Percentiles rank a stretch among this genome's conserved stretches.
phyloP scores from a whole-genome alignment of 2,888 invertebrate genomes.

The Cacoxenus indagator region DNA sequence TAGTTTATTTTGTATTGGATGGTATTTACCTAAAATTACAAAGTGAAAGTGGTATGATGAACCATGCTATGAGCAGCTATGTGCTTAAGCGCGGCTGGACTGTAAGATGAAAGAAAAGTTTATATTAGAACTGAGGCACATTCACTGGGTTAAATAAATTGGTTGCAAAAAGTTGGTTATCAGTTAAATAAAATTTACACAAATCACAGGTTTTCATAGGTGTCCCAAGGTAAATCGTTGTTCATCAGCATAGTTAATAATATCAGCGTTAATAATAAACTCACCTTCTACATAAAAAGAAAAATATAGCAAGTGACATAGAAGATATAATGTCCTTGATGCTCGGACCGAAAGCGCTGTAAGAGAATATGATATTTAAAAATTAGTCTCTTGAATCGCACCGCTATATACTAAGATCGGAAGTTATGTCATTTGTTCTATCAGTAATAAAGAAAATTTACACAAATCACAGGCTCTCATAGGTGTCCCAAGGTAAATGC shows the following conservation, averaged over 20 bases:
- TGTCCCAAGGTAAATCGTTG: conserved; percentile 69
- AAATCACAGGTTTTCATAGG: conserved; percentile 68
- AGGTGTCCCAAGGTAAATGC: conserved; percentile 70
- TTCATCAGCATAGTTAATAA: conserved; percentile 49
- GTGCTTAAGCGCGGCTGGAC: no score
- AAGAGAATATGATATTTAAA: conserved; percentile 1
- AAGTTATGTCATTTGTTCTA: conserved; percentile 17
- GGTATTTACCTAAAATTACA: conserved; percentile 4
- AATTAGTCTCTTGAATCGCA: background rate
- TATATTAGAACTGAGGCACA: conserved; percentile 48
- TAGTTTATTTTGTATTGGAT: background rate
- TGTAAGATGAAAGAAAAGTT: no score
- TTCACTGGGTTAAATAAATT: conserved; percentile 54
- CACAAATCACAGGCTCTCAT: conserved; percentile 67
- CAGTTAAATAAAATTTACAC: conserved; percentile 52
- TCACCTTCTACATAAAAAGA: background rate
- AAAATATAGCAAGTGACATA: background rate
- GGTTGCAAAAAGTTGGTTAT: conserved; percentile 47
- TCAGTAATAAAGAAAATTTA: conserved; percentile 47
- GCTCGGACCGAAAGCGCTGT: background rate
- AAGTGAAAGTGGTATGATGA: no score
- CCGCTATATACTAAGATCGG: background rate
- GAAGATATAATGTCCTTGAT: no score
- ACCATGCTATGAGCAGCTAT: no score
- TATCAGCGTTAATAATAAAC: conserved; percentile 12